These are phyloP conservation scores for Acanthis flammea DNA, from an alignment of 2,797 vertebrate species.

Conservation along the genomic window DNA sequence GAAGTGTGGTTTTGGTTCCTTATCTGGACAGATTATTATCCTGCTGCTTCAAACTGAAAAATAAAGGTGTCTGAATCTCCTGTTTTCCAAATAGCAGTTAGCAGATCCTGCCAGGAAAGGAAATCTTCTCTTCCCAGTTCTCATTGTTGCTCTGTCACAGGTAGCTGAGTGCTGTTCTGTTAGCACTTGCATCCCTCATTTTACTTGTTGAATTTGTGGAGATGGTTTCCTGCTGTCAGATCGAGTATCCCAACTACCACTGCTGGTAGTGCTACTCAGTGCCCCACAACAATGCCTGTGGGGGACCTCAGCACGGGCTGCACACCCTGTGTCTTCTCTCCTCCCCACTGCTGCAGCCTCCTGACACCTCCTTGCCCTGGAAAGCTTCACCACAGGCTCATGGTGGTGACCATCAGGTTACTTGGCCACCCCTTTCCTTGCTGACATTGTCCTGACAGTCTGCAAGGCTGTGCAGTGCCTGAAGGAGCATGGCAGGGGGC, in stretches of 20 bases:
- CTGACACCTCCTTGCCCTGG: background rate
- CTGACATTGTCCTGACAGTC: background rate
- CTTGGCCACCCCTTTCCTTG: background rate
- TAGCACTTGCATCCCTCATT: background rate
- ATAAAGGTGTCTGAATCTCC: background rate
- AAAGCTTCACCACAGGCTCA: background rate
- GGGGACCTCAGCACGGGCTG: background rate
- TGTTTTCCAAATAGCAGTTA: slow-evolving; percentile 12
- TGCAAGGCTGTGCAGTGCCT: background rate
- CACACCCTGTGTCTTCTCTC: background rate
- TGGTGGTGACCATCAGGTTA: background rate
- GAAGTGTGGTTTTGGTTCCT: background rate
- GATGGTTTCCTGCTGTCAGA: background rate
- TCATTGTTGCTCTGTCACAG: background rate
- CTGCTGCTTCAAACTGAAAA: background rate
- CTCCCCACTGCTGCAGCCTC: background rate
- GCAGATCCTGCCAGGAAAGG: background rate
- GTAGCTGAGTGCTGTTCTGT: background rate
- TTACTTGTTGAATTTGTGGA: background rate
- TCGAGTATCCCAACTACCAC: background rate
- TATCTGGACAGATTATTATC: background rate
- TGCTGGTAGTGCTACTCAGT: background rate
- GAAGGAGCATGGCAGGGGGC: background rate
- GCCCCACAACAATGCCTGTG: accelerated
- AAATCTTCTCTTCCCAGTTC: slow-evolving; percentile 23